phyloP scores from a whole-genome alignment of 2,888 invertebrate genomes.

The Machimus atricapillus region DNA sequence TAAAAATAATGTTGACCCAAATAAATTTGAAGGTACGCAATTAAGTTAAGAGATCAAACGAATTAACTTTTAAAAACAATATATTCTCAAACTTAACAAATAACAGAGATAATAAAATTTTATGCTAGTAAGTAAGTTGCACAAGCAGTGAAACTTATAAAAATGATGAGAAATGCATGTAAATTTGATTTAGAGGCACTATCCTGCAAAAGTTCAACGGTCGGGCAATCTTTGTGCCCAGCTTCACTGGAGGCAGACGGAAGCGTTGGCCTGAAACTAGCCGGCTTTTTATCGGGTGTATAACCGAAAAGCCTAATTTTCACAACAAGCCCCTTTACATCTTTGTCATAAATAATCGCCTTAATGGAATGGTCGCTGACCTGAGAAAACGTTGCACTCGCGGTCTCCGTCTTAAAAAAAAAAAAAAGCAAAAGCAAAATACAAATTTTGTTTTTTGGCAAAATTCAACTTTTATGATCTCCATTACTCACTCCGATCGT shows the following conservation, averaged over 20 bases:
- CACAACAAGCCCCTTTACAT: conserved; percentile 53
- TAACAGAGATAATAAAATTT: background rate
- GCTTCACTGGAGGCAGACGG: conserved; percentile 12
- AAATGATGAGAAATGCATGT: background rate
- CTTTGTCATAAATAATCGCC: conserved; percentile 54
- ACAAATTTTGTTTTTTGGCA: background rate
- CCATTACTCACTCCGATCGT: conserved; percentile 55
- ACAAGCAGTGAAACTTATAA: background rate
- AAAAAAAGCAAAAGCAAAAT: background rate
- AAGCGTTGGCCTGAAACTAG: conserved; percentile 52
- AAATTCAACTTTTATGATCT: background rate
- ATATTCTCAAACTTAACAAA: background rate
- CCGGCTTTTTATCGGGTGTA: conserved; percentile 49
- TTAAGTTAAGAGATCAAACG: background rate
- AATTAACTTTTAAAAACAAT: background rate
- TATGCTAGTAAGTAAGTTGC: background rate
- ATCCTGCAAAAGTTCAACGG: background rate
- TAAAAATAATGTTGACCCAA: background rate
- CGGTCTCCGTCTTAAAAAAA: conserved; percentile 46
- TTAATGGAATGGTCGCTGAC: conserved; percentile 54
- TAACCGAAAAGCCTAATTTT: conserved; percentile 58
- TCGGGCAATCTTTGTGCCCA: background rate
- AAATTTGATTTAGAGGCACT: background rate
- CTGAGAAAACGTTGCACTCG: conserved; percentile 55
- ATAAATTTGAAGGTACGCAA: background rate